Conservation (phyloP, 1,140 invertebrate genomes). For the Neomicropteryx cornuta region DNA sequence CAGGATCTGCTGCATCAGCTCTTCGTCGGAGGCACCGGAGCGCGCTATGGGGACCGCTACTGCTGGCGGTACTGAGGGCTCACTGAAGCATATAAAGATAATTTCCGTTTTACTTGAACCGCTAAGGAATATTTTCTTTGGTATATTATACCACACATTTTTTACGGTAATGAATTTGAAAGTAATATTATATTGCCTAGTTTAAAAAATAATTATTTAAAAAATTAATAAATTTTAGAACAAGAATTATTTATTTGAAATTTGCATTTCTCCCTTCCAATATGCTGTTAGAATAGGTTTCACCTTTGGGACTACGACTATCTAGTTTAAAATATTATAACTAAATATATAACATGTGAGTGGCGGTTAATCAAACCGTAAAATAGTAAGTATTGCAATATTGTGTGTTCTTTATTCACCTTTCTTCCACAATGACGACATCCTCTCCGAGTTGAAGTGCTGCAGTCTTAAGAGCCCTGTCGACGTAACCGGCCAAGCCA, state of each 20-base stretch:
- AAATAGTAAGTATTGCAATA: not conserved
- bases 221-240: not conserved
- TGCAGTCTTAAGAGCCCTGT: slow-evolving; percentile 66
- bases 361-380: not conserved
- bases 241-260: not conserved
- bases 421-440: slow-evolving; percentile 65
- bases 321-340: not conserved
- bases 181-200: not conserved
- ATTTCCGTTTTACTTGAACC: not conserved
- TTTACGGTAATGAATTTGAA: not conserved
- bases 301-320: not conserved
- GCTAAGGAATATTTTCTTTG: not conserved
- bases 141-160: not conserved
- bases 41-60: slow-evolving; percentile 27
- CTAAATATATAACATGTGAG: not conserved
- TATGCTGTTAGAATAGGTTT: not conserved
- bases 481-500: slow-evolving; percentile 69
- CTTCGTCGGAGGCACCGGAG: slow-evolving; percentile 48
- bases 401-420: slow-evolving; percentile 26
- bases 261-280: not conserved
- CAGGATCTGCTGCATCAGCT: slow-evolving; percentile 55
- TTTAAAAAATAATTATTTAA: not conserved
- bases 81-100: slow-evolving; percentile 23
- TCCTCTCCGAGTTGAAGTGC: slow-evolving; percentile 62
- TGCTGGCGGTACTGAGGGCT: slow-evolving; percentile 24